These are phyloP conservation scores for Aradophagus sp. DNA, from an alignment of 1,140 invertebrate genomes.

Conservation along the genomic window DNA sequence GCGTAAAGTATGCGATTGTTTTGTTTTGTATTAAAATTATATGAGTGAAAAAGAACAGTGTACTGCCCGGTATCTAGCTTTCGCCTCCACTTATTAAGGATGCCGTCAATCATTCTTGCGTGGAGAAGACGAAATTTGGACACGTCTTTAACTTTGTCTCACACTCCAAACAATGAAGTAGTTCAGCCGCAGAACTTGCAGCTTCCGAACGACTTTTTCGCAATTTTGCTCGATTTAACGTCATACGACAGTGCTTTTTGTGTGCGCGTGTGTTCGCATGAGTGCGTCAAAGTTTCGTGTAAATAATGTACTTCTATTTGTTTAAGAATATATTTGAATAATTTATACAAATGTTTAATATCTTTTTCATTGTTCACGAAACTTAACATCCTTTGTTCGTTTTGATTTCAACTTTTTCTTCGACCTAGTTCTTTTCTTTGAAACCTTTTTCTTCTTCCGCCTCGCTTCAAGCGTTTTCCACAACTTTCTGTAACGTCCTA, in stretches of 20 bases:
- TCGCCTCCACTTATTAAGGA: slow-evolving; percentile 20
- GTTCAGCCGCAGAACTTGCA: too few species aligned
- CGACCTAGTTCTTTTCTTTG: too few species aligned
- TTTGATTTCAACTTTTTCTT: slow-evolving; percentile 34
- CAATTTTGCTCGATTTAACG: slow-evolving; percentile 28
- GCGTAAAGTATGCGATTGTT: slow-evolving; percentile 3
- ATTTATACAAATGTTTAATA: slow-evolving; percentile 66
- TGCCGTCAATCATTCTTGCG: too few species aligned
- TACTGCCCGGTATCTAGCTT: slow-evolving; percentile 25
- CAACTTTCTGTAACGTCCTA: slow-evolving; percentile 56
- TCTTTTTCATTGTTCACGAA: slow-evolving; percentile 8
- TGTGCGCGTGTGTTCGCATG: slow-evolving; percentile 62
- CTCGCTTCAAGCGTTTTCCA: slow-evolving; percentile 29
- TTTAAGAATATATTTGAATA: slow-evolving; percentile 74
- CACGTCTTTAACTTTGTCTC: slow-evolving; percentile 11
- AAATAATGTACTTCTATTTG: slow-evolving; percentile 72
- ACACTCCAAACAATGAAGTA: not conserved
- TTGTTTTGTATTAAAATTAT: slow-evolving; percentile 20
- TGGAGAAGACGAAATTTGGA: slow-evolving; percentile 23
- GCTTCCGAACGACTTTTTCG: slow-evolving; percentile 8
- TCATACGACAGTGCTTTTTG: slow-evolving; percentile 35
- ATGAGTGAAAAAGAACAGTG: too few species aligned
- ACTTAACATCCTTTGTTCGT: slow-evolving; percentile 18
- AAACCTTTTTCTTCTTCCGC: slow-evolving; percentile 44
- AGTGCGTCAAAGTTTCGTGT: slow-evolving; percentile 66